Base-by-base conservation (phyloP, 2,888 invertebrate genomes). In the Drosophila quinaria region DNA sequence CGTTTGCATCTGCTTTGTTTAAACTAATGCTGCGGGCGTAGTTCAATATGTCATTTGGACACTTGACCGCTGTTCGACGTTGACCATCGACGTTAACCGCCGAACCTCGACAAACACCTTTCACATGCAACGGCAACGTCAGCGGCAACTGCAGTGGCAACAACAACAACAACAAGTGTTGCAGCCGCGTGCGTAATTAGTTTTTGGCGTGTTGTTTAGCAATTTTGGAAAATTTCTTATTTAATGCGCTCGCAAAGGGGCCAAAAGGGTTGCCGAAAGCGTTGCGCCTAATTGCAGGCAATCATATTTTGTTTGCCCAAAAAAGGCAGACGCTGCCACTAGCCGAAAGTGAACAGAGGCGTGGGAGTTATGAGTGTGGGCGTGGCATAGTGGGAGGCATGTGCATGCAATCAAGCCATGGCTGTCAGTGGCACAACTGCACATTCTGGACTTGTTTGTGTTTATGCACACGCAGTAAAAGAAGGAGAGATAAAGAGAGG, bases 271-370 rank as follows among this genome's bases (percentile, higher is more conserved):
- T 70, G 85, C 75, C 84, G 67, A 63, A 87, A 74, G 71, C 85
- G 78, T 78, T 78, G 81, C 55, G 78, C 71, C 82, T 84, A 87
- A 87, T 84, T 84, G 84, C 87, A 76, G 78, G 82, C 87, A 84
- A 87, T 84, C 85, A 87, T 82, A 85, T 87, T 86, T 84, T 84
- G 84, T 87, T 84, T 84, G 78, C 87, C 84, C 80, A 73, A 78
- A 80, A 80, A 58, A 50, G 59, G 51, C 74, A 46, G 51, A 50
- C 50, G 65, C 25, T 39, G 50, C 46, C 35, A 35, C 44, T 13
- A 17, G 11, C 37, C 41, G 13, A 17, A 10, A 33, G 25, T 33
- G 29, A 4, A 17, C 37, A 13, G 13, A 25, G 47, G 17, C 13
- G 22, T 19, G 47, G 41, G 19, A n/a, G 44, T 42, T 22, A 19